Base-by-base conservation (phyloP, 2,113 vertebrate species). In the Hydrolagus affinis region DNA sequence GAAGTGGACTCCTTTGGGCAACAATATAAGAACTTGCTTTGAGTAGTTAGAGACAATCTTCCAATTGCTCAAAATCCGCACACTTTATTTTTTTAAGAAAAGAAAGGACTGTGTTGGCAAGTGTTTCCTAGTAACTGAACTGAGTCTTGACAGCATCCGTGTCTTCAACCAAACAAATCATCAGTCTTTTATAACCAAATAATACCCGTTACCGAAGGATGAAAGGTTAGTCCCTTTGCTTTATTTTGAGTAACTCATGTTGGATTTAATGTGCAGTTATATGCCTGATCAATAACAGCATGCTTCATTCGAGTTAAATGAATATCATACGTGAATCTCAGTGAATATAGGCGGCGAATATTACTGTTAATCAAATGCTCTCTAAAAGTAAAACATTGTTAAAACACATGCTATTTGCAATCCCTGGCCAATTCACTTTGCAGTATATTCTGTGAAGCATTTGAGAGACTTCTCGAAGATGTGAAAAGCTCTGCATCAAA, bases 361-460 rank as follows among this genome's bases (percentile, higher is more conserved):
- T 11, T 59, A 3, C 32, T 60, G 56, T 77, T 77, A 62, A 83
- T 15, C 2, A 10, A 66, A 23, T 23, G 11, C 57, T 60, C 23
- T 78, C n/a, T n/a, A 60, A 80, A 62, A 23, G 15, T 83, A 64
- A 78, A 78, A 62, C n/a, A 60, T 62, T 59, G 56, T 64, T 15
- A 83, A 80, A 80, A 4, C 25, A 25, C 59, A 78, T 62, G n/a
- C 62, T 83, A 83, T 66, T 64, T 83, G 66, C 28, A 83, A 44
- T 68, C 25, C 23, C 21, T 83, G 28, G 32, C 25, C n/a, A n/a
- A n/a, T n/a, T n/a, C n/a, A n/a, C n/a, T n/a, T n/a, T n/a, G n/a
- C n/a, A n/a, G n/a, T n/a, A n/a, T n/a, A n/a, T n/a, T n/a, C n/a
- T n/a, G n/a, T n/a, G n/a, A n/a, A n/a, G n/a, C n/a, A n/a, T n/a